Evolutionary conservation across 64 coral and sea anemone genomes (phyloP).

Genomic region (Montipora foliosa): DNA sequence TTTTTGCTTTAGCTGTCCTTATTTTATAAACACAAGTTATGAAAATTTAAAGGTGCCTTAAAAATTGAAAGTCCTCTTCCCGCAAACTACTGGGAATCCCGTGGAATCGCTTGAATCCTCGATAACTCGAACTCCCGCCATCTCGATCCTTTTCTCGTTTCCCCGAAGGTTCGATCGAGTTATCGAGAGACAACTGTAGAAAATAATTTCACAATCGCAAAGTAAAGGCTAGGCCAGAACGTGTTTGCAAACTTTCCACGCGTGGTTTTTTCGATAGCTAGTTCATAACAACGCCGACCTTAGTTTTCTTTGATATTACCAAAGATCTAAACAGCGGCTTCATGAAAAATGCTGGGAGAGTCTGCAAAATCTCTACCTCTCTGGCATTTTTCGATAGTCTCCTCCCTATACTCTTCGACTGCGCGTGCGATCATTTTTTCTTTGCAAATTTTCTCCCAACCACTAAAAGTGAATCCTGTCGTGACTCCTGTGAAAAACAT

Average conservation of each 20-base stretch:
- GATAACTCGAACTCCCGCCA: too few species aligned
- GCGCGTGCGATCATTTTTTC: background rate
- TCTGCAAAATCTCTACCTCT: background rate
- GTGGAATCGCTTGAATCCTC: too few species aligned
- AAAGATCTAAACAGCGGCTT: background rate
- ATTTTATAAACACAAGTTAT: too few species aligned
- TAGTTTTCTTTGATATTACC: background rate
- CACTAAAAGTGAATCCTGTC: background rate
- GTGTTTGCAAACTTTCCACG: background rate
- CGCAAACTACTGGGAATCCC: too few species aligned
- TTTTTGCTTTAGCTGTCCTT: background rate
- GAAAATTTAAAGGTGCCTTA: too few species aligned
- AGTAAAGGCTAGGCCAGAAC: background rate
- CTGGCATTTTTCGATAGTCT: background rate
- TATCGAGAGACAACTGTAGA: background rate
- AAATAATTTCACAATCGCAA: background rate
- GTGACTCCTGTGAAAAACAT: slow-evolving; percentile 44
- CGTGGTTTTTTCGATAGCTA: background rate
- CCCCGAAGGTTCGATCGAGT: background rate
- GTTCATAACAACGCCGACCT: background rate
- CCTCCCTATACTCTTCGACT: background rate
- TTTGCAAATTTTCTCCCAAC: slow-evolving; percentile 25
- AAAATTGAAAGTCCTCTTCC: too few species aligned
- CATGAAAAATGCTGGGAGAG: background rate
- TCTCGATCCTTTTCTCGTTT: too few species aligned